phyloP scores from a whole-genome alignment of 2,888 invertebrate species.

The Smittia aterrima region DNA sequence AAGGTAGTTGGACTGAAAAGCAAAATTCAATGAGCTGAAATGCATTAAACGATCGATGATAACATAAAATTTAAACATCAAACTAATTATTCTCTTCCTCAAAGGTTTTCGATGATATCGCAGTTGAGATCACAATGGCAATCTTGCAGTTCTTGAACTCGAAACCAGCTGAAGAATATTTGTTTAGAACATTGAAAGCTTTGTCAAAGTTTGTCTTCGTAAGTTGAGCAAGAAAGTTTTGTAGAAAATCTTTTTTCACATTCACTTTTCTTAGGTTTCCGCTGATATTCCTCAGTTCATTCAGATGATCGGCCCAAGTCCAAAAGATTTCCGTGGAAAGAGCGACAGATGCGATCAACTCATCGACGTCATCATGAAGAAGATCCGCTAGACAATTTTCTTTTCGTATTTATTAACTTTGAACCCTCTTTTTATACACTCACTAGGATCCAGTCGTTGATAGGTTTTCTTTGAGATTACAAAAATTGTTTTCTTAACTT shows the following conservation, averaged over 20 bases:
- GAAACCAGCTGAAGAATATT: constrained; percentile 75
- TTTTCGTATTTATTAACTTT: neutral
- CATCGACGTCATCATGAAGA: constrained; percentile 71
- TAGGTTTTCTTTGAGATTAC: constrained; percentile 1
- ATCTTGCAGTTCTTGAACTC: constrained; percentile 82
- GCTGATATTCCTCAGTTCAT: constrained; percentile 85
- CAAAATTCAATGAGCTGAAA: constrained; percentile 56
- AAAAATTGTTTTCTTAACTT: constrained; percentile 14
- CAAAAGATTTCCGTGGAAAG: constrained; percentile 75
- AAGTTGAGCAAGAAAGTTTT: constrained; percentile 37
- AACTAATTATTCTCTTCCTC: neutral
- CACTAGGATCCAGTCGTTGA: neutral
- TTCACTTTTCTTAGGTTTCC: constrained; percentile 61
- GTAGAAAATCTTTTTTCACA: neutral
- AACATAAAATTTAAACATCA: constrained; percentile 44
- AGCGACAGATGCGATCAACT: constrained; percentile 78
- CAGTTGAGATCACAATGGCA: constrained; percentile 88
- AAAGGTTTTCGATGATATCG: constrained; percentile 91
- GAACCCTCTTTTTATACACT: constrained; percentile 20
- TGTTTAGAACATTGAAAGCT: constrained; percentile 76
- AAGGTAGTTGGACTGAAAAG: constrained; percentile 57
- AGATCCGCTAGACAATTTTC: constrained; percentile 56
- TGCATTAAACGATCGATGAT: constrained; percentile 64
- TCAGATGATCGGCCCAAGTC: constrained; percentile 87
- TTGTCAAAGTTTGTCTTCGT: constrained; percentile 60